These are phyloP conservation scores for Trachelus troglodyta DNA, from an alignment of 2,888 invertebrate genomes.

Conservation along the genomic window DNA sequence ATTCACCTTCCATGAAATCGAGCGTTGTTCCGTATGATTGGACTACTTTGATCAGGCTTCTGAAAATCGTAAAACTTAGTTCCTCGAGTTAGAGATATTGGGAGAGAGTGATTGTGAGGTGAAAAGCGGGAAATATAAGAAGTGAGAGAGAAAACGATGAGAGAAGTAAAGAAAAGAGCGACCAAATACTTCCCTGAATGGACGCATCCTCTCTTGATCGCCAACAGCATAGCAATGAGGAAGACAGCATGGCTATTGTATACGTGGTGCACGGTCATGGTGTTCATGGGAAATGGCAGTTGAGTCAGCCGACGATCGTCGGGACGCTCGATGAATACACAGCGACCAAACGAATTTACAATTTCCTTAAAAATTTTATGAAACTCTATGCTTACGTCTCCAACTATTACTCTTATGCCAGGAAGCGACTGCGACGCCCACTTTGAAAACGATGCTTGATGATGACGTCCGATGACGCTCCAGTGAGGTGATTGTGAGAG, in stretches of 20 bases:
- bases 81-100: background rate
- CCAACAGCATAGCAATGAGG: constrained; percentile 47
- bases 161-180: constrained; percentile 12
- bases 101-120: constrained; percentile 8
- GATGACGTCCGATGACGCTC: background rate
- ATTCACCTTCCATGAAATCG: background rate
- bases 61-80: constrained; percentile 17
- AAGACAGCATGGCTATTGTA: constrained; percentile 8
- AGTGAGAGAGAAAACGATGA: background rate
- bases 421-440: background rate
- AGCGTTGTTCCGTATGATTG: background rate
- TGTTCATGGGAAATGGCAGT: constrained; percentile 23
- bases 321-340: constrained; percentile 20
- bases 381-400: background rate
- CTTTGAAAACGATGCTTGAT: background rate
- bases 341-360: constrained; percentile 18
- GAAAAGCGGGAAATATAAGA: background rate
- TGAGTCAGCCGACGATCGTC: constrained; percentile 7
- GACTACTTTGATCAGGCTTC: constrained; percentile 38
- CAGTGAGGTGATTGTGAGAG: background rate
- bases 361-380: constrained; percentile 10
- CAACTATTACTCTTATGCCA: background rate
- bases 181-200: constrained; percentile 47
- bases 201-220: constrained; percentile 48
- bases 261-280: constrained; percentile 10